Evolutionary conservation across 2,797 vertebrate species (phyloP).

Genomic region (Liasis olivaceus): DNA sequence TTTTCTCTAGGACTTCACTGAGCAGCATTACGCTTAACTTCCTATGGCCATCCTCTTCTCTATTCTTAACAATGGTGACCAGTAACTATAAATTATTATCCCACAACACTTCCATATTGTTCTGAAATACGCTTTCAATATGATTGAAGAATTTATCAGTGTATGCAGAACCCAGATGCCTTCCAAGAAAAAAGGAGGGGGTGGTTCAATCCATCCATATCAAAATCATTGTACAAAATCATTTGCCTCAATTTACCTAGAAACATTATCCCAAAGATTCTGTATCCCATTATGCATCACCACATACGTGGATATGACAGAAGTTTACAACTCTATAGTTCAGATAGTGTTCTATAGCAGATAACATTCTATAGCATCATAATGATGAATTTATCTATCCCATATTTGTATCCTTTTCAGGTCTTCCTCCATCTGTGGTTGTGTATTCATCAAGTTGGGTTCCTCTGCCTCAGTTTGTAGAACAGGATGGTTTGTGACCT

Average conservation of each 20-base stretch:
- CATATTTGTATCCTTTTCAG: not conserved
- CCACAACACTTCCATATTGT: not conserved
- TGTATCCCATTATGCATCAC: not conserved
- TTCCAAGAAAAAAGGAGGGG: not conserved
- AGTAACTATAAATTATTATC: not conserved
- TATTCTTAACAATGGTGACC: not conserved
- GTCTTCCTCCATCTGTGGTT: not conserved
- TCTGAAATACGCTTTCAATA: not conserved
- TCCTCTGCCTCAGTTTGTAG: not conserved
- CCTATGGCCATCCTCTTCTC: not conserved
- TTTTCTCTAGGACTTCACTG: not conserved
- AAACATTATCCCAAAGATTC: not conserved
- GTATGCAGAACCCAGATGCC: not conserved
- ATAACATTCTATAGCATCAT: not conserved
- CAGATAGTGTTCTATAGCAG: not conserved
- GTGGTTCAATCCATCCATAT: not conserved
- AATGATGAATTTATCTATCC: not conserved
- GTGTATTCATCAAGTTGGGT: not conserved
- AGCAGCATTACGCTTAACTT: not conserved
- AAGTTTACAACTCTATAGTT: not conserved
- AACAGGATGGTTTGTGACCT: not conserved
- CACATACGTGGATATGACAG: not conserved
- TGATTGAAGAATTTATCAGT: not conserved
- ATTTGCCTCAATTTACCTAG: not conserved
- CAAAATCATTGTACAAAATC: not conserved